Evolutionary conservation across 2,797 vertebrate genomes (phyloP).

Genomic region (Centroberyx gerrardi): DNA sequence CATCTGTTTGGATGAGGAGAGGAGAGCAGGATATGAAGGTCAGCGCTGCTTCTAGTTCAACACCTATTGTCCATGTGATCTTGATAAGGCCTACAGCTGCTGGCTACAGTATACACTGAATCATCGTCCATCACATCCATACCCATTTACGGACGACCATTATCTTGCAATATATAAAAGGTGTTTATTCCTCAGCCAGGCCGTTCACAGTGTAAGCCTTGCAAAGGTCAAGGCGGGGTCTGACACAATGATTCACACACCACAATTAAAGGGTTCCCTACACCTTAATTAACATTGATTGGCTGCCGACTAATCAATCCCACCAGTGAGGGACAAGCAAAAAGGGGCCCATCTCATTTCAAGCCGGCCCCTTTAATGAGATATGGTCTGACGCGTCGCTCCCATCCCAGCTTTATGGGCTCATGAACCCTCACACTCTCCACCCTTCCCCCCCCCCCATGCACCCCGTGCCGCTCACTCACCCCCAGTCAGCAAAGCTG

Average conservation of each 20-base stretch:
- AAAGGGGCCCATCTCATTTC: conserved; percentile 76
- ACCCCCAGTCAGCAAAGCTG: conserved; percentile 33
- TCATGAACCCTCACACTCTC: conserved; percentile 55
- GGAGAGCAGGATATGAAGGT: conserved; percentile 2
- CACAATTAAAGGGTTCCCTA: conserved; percentile 86
- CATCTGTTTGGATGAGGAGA: conserved; percentile 42
- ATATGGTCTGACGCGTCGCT: conserved; percentile 72
- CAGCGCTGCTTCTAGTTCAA: not conserved
- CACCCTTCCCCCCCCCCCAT: not conserved
- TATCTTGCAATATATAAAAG: conserved; percentile 67
- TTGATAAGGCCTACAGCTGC: not conserved
- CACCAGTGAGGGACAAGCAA: conserved; percentile 73
- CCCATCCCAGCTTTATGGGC: conserved; percentile 75
- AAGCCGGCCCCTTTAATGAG: conserved; percentile 77
- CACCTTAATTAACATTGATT: conserved; percentile 90
- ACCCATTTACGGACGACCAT: conserved; percentile 55
- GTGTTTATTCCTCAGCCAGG: conserved; percentile 69
- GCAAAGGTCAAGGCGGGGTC: conserved; percentile 81
- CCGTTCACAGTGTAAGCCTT: conserved; percentile 60
- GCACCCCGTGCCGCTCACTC: conserved; percentile 37
- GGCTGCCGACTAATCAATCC: conserved; percentile 84
- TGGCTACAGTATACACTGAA: not conserved
- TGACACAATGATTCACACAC: conserved; percentile 84
- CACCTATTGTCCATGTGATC: not conserved
- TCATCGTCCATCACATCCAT: conserved; percentile 46